phyloP scores from a whole-genome alignment of 2,113 vertebrate genomes.

The Calcarius ornatus region DNA sequence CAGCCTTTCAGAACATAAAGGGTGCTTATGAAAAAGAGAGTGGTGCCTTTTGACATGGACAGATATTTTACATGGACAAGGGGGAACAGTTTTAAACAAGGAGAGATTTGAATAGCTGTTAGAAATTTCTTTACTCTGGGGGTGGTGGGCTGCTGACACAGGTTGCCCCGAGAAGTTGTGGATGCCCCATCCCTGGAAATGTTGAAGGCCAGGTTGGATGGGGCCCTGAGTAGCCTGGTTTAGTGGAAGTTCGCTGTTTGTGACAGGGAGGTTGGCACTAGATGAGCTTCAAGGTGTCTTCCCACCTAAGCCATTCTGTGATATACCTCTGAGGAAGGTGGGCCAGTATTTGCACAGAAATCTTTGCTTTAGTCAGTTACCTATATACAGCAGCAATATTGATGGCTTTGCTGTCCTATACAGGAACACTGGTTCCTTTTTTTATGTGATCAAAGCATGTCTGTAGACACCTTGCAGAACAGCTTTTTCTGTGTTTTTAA shows the following conservation, averaged over 20 bases:
- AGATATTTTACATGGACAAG: neutral
- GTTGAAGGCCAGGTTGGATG: neutral
- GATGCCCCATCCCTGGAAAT: neutral
- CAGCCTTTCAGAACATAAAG: neutral
- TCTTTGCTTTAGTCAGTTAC: neutral
- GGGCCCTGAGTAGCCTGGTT: neutral
- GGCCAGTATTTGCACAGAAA: neutral
- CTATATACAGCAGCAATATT: fast-evolving
- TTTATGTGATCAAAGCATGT: neutral
- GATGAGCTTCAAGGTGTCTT: neutral
- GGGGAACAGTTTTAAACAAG: neutral
- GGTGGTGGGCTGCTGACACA: neutral
- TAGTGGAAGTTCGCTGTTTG: neutral
- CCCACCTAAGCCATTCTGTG: neutral
- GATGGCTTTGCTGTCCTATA: neutral
- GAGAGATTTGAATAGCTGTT: neutral
- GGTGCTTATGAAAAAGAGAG: neutral
- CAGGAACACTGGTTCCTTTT: neutral
- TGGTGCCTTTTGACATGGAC: neutral
- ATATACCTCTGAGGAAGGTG: neutral
- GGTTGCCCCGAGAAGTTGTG: neutral
- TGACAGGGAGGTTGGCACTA: neutral
- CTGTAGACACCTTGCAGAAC: neutral
- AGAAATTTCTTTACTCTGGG: neutral
- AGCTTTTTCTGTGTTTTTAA: neutral